Evolutionary conservation across 1,140 invertebrate genomes (phyloP).

Genomic region (Zaprionus capensis): DNA sequence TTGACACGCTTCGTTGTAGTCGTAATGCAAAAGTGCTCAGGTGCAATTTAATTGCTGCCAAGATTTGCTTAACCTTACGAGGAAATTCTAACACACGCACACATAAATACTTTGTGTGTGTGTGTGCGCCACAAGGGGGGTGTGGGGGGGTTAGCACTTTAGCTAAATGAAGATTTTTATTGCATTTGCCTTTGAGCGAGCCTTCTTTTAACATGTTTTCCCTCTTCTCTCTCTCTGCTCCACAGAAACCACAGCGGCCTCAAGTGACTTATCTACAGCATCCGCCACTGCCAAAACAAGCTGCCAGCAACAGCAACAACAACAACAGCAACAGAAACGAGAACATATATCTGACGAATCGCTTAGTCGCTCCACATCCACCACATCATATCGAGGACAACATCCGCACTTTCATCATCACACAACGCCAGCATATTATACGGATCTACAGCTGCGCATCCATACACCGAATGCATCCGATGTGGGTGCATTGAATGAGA

Average conservation of each 20-base stretch:
- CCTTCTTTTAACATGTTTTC: slow-evolving; percentile 9
- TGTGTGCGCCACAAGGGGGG: not conserved
- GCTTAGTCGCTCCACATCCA: slow-evolving; percentile 21
- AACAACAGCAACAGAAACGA: slow-evolving; percentile 41
- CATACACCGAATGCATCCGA: slow-evolving; percentile 76
- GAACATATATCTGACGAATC: slow-evolving; percentile 56
- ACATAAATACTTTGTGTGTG: not conserved
- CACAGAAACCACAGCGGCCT: slow-evolving; percentile 76
- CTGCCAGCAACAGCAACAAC: slow-evolving; percentile 71
- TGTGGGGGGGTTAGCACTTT: slow-evolving; percentile 8
- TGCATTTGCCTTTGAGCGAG: slow-evolving; percentile 26
- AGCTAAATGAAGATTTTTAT: slow-evolving; percentile 35
- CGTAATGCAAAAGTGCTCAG: slow-evolving; percentile 71
- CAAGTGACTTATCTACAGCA: slow-evolving; percentile 79
- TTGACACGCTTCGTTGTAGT: slow-evolving; percentile 68
- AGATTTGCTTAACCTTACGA: slow-evolving; percentile 62
- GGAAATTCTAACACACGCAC: not conserved
- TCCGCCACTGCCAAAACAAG: slow-evolving; percentile 83
- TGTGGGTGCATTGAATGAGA: slow-evolving; percentile 74
- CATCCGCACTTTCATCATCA: slow-evolving; percentile 81
- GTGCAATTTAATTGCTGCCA: slow-evolving; percentile 82
- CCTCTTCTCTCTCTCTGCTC: slow-evolving; percentile 1
- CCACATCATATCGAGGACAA: slow-evolving; percentile 66
- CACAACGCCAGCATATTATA: slow-evolving; percentile 79
- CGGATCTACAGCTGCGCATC: slow-evolving; percentile 72